Base-by-base conservation (phyloP, 1,140 invertebrate genomes). In the Drosophila orosa region DNA sequence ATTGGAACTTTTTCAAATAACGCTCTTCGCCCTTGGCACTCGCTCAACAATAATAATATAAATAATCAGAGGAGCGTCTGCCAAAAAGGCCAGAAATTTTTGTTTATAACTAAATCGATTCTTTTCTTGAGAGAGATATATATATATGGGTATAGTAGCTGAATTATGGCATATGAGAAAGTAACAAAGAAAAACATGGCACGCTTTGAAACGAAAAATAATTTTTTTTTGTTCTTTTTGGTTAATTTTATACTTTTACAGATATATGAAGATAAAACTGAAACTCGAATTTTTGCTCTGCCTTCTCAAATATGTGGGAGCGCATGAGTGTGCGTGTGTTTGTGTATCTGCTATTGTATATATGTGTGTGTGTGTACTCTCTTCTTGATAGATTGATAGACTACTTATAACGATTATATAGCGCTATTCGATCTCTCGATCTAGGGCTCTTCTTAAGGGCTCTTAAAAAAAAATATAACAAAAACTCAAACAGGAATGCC, bases 1-100 rank as follows among this genome's bases (percentile, higher is more conserved):
- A 56, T 67, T 61, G 77, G 73, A 87, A 83, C 84, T 89, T 74
- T 80, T 80, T 83, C 73, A 84, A 89, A 83, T 78, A 89, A 78
- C 79, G 84, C 84, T 87, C 73, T 55, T 35, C 10, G 33, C 25
- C 40, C 33, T 57, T 57, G 40, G 42, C 65, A 45, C 33, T 39
- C 35, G 50, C 65, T 71, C 50, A 17, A 22, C 24, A 27, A 13
- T 17, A 40, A n/a, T 42, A 74, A 44, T 55, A 47, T 52, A 52
- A 56, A 35, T 55, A 54, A 27, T 35, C 31, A 24, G 13, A 7
- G 1, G 19, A 69, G 40, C 40, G 47, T 48, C 19, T 57, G 27
- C 65, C 52, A 71, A 72, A 19, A 72, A 12, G 35, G 40, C 25
- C 33, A 72, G n/a, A 4, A 27, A 44, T 42, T 59, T 42, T 57